Conservation (phyloP, 2,113 vertebrate species). For the Galeopterus variegatus region DNA sequence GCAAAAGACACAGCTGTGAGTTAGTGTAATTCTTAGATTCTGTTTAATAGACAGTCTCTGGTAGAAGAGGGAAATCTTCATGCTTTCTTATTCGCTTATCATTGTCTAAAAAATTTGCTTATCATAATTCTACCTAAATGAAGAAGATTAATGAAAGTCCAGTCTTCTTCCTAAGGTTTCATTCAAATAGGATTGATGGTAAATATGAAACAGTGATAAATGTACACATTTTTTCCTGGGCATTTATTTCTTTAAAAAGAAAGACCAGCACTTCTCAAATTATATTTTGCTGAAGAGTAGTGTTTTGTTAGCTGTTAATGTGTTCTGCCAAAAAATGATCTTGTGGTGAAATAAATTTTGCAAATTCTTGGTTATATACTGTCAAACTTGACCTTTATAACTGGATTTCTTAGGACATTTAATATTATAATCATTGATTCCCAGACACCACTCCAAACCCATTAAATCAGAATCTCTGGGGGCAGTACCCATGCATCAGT, state of each 20-base stretch:
- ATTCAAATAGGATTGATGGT: background rate
- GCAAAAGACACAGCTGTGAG: background rate
- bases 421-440: background rate
- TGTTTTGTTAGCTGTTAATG: background rate
- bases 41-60: background rate
- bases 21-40: background rate
- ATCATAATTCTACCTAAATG: background rate
- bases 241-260: conserved; percentile 11
- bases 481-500: background rate
- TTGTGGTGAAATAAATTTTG: background rate
- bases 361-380: background rate
- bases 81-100: conserved; percentile 30
- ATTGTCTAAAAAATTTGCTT: conserved; percentile 60
- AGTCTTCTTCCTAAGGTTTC: background rate
- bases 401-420: background rate
- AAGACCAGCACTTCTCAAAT: background rate
- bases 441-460: background rate
- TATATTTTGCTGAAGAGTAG: background rate
- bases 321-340: background rate
- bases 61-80: background rate
- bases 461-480: background rate
- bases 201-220: background rate
- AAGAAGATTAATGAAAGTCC: background rate
- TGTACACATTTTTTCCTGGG: background rate
- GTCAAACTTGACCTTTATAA: background rate